Base-by-base conservation (phyloP, 2,113 vertebrate genomes). In the Dipodomys merriami region DNA sequence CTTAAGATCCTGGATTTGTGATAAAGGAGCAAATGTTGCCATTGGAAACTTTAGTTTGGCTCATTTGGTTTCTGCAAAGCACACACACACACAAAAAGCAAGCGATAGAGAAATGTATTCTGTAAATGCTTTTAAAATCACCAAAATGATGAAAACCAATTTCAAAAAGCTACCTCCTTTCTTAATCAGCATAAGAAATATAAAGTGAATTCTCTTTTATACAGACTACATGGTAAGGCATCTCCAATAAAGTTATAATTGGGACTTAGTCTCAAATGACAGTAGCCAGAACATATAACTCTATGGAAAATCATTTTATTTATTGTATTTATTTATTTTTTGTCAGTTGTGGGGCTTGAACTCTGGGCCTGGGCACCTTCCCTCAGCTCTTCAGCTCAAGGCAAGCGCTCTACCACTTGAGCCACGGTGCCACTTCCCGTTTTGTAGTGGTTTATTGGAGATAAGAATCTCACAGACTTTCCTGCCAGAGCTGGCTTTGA, bases 11-110 rank as follows among this genome's bases (percentile, higher is more conserved):
- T 83, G 53, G 76, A 91, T 86, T 30, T 86, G 68, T 77, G 84
- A 96, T 96, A 93, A 96, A 96, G 92, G 77, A 94, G 88, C 46
- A 93, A 95, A 94, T 96, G 90, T 96, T 95, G 90, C 96, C 91
- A 96, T 73, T 97, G 93, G 90, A 96, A 95, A 96, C 84, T 97
- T 94, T 69, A 91, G 73, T 91, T 83, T 92, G 85, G 35, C 11
- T 85, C 91, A 93, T 93, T 95, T 94, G 80, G 77, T 93, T 84
- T 95, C 84, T 44, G 11, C 33, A 67, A 94, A 93, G 94, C 77
- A 89, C 77, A 83, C 44, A 91, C 90, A 90, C 39, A 39, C 39
- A 39, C 39, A 6, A 39, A 35, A 39, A 39, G 39, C 73, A 94
- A 93, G 82, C 11, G 49, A 53, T 13, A 53, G 49, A 91, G 91